Evolutionary conservation across 2,113 vertebrate genomes (phyloP).

Genomic region (Orthonyx spaldingii): DNA sequence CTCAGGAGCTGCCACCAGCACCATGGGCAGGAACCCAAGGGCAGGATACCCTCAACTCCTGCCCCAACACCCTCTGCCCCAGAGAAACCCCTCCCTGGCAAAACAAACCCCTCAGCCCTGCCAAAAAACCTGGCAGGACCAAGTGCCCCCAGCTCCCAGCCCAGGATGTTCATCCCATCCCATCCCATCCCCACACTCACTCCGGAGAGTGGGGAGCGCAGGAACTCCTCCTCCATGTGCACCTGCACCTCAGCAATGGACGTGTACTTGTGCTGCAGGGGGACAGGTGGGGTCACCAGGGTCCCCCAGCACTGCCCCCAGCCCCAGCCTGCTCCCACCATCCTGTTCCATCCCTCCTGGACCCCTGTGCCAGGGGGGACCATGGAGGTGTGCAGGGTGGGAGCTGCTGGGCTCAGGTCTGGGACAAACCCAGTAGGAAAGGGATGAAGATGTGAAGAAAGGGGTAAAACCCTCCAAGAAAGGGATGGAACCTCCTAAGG

Average conservation of each 20-base stretch:
- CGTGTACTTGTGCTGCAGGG: slow-evolving; percentile 89
- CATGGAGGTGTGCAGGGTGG: accelerated
- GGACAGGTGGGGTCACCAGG: not conserved
- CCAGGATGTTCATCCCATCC: not conserved
- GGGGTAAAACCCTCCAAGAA: not conserved
- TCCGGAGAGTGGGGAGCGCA: slow-evolving; percentile 92
- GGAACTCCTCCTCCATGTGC: slow-evolving; percentile 89
- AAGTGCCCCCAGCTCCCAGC: not conserved
- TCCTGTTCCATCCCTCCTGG: not conserved
- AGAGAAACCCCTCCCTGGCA: not conserved
- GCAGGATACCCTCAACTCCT: not conserved
- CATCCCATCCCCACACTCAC: slow-evolving; percentile 67
- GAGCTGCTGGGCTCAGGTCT: not conserved
- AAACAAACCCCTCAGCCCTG: not conserved
- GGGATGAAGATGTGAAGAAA: not conserved
- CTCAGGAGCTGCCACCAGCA: not conserved
- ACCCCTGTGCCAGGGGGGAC: not conserved
- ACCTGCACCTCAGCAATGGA: slow-evolving; percentile 94
- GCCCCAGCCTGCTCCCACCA: not conserved
- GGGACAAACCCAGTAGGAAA: not conserved
- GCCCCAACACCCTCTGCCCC: not conserved
- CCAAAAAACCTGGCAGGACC: not conserved
- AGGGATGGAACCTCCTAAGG: not conserved
- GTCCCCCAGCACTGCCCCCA: accelerated
- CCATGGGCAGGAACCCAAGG: accelerated